phyloP scores from a whole-genome alignment of 1,140 invertebrate genomes.

The Ephestia elutella region DNA sequence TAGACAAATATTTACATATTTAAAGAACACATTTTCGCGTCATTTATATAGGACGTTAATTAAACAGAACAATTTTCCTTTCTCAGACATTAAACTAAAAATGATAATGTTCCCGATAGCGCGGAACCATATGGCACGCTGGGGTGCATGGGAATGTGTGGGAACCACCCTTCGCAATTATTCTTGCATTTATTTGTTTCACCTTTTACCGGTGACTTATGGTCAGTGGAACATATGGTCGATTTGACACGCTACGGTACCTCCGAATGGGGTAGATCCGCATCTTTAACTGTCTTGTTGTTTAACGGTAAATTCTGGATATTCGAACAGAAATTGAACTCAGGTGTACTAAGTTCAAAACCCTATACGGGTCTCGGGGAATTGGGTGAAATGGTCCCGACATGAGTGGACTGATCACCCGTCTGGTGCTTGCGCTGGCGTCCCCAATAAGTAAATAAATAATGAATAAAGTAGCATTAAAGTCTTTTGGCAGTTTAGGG shows the following conservation, averaged over 20 bases:
- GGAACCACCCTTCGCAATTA: constrained; percentile 63
- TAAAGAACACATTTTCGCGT: too few species aligned
- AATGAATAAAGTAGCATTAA: too few species aligned
- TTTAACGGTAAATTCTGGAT: not conserved
- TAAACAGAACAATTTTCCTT: not conserved
- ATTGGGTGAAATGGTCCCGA: too few species aligned
- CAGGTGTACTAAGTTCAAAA: too few species aligned
- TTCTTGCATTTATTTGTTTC: constrained; percentile 41
- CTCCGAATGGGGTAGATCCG: not conserved
- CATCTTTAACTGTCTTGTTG: constrained; percentile 1
- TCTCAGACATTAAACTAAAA: constrained; percentile 7
- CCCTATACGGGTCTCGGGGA: too few species aligned
- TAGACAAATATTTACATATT: too few species aligned
- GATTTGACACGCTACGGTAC: constrained; percentile 20
- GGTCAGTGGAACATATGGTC: constrained; percentile 51
- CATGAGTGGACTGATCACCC: too few species aligned
- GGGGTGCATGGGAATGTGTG: constrained; percentile 54
- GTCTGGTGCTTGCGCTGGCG: too few species aligned
- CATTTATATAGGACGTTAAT: too few species aligned
- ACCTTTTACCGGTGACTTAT: constrained; percentile 56
- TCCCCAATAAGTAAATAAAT: too few species aligned
- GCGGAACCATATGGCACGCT: constrained; percentile 45
- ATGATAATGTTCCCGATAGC: constrained; percentile 21
- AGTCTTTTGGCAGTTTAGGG: too few species aligned
- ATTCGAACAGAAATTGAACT: constrained; percentile 11